These are phyloP conservation scores for Geodia barretti DNA, from an alignment of 37 sponge, comb jelly and placozoan genomes.

Conservation along the genomic window DNA sequence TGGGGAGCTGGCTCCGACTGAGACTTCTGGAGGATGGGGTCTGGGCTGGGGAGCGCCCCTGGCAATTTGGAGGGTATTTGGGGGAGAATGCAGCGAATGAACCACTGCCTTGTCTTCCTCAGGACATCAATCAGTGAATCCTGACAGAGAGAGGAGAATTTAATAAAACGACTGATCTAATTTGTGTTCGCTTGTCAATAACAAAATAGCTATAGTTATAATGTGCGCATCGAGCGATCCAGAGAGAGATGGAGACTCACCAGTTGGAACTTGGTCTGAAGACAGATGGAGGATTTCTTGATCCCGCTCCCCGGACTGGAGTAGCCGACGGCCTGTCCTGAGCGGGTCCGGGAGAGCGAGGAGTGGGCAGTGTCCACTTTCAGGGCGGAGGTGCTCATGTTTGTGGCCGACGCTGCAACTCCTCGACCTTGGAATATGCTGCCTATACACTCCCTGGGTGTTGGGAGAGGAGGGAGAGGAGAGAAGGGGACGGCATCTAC, in stretches of 20 bases:
- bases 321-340: constrained; percentile 22
- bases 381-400: constrained; percentile 62
- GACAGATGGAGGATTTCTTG: constrained; percentile 90
- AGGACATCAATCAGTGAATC: constrained; percentile 83
- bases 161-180: too few relatives aligned
- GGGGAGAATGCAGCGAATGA: constrained; percentile 91
- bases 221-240: neutral
- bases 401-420: constrained; percentile 68
- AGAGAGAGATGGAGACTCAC: constrained; percentile 44
- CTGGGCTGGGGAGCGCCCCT: constrained; percentile 52
- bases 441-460: constrained; percentile 47
- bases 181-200: too few relatives aligned
- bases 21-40: constrained; percentile 29
- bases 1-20: constrained; percentile 17
- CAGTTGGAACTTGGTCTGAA: constrained; percentile 94
- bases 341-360: constrained; percentile 42
- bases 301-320: constrained; percentile 54
- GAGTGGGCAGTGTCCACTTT: constrained; percentile 51
- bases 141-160: constrained; percentile 34
- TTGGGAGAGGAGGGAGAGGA: neutral
- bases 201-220: neutral
- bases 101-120: constrained; percentile 87
- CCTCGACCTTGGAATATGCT: constrained; percentile 81
- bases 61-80: constrained; percentile 78
- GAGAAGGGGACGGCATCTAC: neutral